Conservation (phyloP, 2,113 vertebrate species). For the Telmatochromis sp. region DNA sequence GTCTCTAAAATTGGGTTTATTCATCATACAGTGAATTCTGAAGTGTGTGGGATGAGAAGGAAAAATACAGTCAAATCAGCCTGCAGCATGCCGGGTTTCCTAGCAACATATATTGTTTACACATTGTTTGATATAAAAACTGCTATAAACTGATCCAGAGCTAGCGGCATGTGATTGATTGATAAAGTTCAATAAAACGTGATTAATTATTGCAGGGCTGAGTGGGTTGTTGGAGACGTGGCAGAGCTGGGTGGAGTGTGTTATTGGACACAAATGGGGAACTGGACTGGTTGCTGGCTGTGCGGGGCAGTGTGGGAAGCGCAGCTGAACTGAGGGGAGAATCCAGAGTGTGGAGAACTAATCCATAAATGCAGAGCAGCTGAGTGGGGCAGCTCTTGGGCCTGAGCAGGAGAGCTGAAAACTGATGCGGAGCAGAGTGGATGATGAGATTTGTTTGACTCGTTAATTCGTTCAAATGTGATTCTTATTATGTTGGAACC, state of each 20-base stretch:
- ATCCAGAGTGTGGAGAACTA: not conserved
- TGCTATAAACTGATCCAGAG: not conserved
- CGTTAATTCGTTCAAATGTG: not conserved
- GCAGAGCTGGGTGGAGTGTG: not conserved
- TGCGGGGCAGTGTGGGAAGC: not conserved
- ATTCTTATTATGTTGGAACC: not conserved
- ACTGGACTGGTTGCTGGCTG: not conserved
- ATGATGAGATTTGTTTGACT: not conserved
- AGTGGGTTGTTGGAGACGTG: not conserved
- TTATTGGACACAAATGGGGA: not conserved
- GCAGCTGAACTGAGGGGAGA: not conserved
- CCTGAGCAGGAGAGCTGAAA: not conserved
- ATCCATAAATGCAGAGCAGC: not conserved
- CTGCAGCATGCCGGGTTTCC: not conserved
- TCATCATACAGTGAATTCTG: not conserved
- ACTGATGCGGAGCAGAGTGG: not conserved
- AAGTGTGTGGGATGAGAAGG: not conserved
- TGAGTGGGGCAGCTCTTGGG: not conserved
- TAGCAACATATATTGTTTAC: not conserved
- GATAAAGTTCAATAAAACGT: not conserved
- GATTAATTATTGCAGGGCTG: not conserved
- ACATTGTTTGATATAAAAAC: not conserved
- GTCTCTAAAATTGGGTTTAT: not conserved
- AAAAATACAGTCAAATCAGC: not conserved
- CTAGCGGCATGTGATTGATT: not conserved